These are phyloP conservation scores for Tanypteryx hageni DNA, from an alignment of 2,888 invertebrate species.

Conservation along the genomic window DNA sequence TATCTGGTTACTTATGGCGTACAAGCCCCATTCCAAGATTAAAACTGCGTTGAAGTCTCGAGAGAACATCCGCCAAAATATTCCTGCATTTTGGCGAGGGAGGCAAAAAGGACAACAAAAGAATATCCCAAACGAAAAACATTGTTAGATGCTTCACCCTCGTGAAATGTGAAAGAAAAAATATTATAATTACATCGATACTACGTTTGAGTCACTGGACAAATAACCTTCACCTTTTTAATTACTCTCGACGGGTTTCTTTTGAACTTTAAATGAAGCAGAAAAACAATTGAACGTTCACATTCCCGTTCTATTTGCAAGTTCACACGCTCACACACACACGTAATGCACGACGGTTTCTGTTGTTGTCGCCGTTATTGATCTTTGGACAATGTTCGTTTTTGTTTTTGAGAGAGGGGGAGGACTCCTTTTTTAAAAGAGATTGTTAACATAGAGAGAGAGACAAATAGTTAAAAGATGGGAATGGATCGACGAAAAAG, in stretches of 20 bases:
- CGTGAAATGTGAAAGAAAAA: background rate
- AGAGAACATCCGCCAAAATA: too few relatives aligned
- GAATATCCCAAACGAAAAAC: background rate
- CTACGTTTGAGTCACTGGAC: background rate
- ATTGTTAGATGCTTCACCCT: background rate
- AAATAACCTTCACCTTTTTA: background rate
- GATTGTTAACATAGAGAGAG: slow-evolving; percentile 58
- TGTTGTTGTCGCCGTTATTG: background rate
- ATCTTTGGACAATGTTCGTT: background rate
- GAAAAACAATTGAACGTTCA: background rate
- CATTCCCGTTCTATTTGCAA: background rate
- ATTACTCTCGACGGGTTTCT: too few relatives aligned
- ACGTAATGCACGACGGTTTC: background rate
- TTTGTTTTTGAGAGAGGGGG: slow-evolving; percentile 12
- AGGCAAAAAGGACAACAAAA: too few relatives aligned
- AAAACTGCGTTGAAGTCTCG: too few relatives aligned
- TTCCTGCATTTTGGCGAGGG: too few relatives aligned
- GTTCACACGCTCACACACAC: background rate
- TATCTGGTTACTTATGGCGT: too few relatives aligned
- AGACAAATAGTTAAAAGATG: slow-evolving; percentile 45
- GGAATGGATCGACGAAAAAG: slow-evolving; percentile 19
- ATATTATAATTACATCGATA: background rate
- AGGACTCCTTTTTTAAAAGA: background rate
- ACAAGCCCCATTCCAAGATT: too few relatives aligned
- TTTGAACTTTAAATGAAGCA: background rate